Conservation (phyloP, 2,888 invertebrate species). For the Cephalotes varians region DNA sequence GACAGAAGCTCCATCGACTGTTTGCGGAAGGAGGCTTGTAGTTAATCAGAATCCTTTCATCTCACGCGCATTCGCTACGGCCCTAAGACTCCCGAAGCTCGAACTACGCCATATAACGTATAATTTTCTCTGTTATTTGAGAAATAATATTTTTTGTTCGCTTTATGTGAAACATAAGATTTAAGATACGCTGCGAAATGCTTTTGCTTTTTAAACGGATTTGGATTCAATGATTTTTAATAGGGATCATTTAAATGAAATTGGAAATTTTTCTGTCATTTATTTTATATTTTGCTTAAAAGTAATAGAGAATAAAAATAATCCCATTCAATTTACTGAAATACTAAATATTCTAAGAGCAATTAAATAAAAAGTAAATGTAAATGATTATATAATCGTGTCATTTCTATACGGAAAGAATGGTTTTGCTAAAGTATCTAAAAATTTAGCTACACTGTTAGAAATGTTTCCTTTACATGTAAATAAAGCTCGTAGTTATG, state of each 20-base stretch:
- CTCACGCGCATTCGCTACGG: slow-evolving; percentile 8
- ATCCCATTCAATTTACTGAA: not conserved
- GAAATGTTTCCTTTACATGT: too few species aligned
- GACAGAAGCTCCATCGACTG: slow-evolving; percentile 54
- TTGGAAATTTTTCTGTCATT: not conserved
- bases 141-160: not conserved
- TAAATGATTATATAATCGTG: slow-evolving; percentile 22
- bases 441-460: too few species aligned
- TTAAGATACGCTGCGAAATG: not conserved
- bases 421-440: too few species aligned
- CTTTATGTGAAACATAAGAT: not conserved
- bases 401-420: too few species aligned
- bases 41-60: slow-evolving; percentile 59
- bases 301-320: not conserved
- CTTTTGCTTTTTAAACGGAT: not conserved
- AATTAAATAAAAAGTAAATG: slow-evolving; percentile 8
- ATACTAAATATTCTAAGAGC: not conserved
- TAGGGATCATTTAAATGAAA: not conserved
- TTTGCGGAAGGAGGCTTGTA: slow-evolving; percentile 51
- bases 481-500: too few species aligned
- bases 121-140: not conserved
- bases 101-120: not conserved
- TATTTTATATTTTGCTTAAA: not conserved
- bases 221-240: not conserved
- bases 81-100: slow-evolving; percentile 28